Percentiles rank a stretch among this genome's conserved stretches.
Evolutionary conservation across 1,140 invertebrate genomes (phyloP).

Genomic region (Bombus huntii): DNA sequence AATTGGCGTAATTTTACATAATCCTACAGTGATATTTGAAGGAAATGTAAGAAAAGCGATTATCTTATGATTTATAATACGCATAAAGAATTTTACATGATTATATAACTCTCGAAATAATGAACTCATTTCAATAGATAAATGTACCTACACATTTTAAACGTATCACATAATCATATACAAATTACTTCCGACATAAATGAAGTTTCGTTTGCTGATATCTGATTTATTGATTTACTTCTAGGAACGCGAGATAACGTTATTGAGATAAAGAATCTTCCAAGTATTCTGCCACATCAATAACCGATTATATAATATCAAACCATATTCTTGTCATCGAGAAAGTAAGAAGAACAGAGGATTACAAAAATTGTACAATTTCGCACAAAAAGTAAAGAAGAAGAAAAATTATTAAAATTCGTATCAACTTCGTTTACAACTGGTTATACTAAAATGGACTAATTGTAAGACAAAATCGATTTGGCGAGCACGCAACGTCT

Average conservation of each 20-base stretch:
- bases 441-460: neutral
- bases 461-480: neutral
- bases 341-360: neutral
- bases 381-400: too few relatives aligned
- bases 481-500: neutral
- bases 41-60: too few relatives aligned
- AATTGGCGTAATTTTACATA: too few relatives aligned
- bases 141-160: neutral
- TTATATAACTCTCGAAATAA: too few relatives aligned
- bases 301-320: neutral
- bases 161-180: neutral
- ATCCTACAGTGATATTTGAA: too few relatives aligned
- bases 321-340: neutral
- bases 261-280: neutral
- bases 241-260: neutral
- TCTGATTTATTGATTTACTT: neutral
- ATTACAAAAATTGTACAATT: too few relatives aligned
- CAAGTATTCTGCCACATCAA: neutral
- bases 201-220: neutral
- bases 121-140: neutral
- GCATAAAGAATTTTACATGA: neutral
- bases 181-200: neutral
- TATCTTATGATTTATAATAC: too few relatives aligned
- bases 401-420: too few relatives aligned
- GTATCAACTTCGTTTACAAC: too few relatives aligned